Conservation (phyloP, 2,797 vertebrate species). For the Chaetodon trifasciatus region DNA sequence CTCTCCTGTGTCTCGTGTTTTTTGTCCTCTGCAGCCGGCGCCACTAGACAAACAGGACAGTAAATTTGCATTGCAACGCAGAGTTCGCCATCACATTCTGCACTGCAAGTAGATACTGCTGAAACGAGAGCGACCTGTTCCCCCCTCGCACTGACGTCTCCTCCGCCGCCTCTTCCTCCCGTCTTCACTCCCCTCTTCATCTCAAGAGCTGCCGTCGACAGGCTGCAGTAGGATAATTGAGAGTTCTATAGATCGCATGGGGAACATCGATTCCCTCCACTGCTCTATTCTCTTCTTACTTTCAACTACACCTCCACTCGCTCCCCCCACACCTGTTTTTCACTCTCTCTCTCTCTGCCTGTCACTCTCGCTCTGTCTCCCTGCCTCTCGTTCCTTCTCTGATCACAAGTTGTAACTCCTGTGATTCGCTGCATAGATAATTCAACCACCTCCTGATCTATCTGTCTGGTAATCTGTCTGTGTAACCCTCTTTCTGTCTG, state of each 20-base stretch:
- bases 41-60: slow-evolving; percentile 67
- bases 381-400: slow-evolving; percentile 58
- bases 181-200: slow-evolving; percentile 56
- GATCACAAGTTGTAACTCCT: slow-evolving; percentile 75
- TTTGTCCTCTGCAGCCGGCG: slow-evolving; percentile 61
- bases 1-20: slow-evolving; percentile 40
- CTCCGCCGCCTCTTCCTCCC: slow-evolving; percentile 45
- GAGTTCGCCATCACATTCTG: slow-evolving; percentile 53
- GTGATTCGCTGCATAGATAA: slow-evolving; percentile 78
- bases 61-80: slow-evolving; percentile 70
- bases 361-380: slow-evolving; percentile 53
- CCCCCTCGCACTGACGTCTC: slow-evolving; percentile 25
- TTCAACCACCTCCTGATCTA: slow-evolving; percentile 71
- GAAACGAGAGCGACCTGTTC: slow-evolving; percentile 44
- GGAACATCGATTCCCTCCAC: slow-evolving; percentile 77
- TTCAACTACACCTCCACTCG: slow-evolving; percentile 57
- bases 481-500: slow-evolving; percentile 36
- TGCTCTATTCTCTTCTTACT: slow-evolving; percentile 66
- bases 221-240: slow-evolving; percentile 82
- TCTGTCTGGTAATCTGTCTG: slow-evolving; percentile 67
- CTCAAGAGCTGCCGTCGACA: slow-evolving; percentile 75
- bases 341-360: slow-evolving; percentile 30
- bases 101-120: slow-evolving; percentile 42
- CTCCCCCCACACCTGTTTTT: slow-evolving; percentile 48
- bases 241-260: slow-evolving; percentile 79